Conservation (phyloP, 2,797 vertebrate species). For the Gallinago solitaria region DNA sequence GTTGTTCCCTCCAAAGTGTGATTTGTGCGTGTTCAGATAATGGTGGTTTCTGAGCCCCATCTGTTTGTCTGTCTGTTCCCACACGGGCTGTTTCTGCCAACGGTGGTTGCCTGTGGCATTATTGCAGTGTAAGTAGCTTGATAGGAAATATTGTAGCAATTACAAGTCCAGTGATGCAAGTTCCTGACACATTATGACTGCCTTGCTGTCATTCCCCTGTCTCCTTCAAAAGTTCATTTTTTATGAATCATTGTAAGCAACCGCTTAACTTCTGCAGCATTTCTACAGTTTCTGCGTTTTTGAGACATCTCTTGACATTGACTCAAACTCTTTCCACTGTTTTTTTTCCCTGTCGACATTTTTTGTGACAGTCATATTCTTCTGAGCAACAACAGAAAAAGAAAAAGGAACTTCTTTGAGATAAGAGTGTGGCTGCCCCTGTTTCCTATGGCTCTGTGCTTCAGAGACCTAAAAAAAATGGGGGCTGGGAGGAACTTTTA, state of each 20-base stretch:
- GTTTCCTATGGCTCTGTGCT: not conserved
- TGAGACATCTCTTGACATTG: not conserved
- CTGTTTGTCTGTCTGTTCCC: slow-evolving; percentile 16
- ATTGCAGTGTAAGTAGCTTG: not conserved
- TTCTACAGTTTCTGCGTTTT: not conserved
- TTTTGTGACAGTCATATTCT: not conserved
- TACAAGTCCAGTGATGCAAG: slow-evolving; percentile 34
- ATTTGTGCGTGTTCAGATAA: not conserved
- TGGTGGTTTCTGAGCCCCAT: not conserved
- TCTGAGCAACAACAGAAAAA: not conserved
- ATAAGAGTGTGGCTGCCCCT: not conserved
- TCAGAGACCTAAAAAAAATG: not conserved
- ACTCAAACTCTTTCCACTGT: not conserved
- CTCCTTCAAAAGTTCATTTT: not conserved
- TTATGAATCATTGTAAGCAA: not conserved
- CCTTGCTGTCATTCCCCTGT: not conserved
- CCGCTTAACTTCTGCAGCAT: not conserved
- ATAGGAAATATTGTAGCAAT: slow-evolving; percentile 41
- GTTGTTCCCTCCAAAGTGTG: not conserved
- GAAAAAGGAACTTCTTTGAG: not conserved
- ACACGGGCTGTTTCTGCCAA: not conserved
- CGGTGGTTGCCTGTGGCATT: not conserved
- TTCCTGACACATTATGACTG: not conserved
- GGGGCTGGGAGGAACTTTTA: not conserved
- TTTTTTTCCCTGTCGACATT: not conserved